A percentile compares a stretch with the other conserved stretches of the same genome.
These are phyloP conservation scores for Podarcis siculus DNA, from an alignment of 2,797 vertebrate genomes.

Conservation along the genomic window DNA sequence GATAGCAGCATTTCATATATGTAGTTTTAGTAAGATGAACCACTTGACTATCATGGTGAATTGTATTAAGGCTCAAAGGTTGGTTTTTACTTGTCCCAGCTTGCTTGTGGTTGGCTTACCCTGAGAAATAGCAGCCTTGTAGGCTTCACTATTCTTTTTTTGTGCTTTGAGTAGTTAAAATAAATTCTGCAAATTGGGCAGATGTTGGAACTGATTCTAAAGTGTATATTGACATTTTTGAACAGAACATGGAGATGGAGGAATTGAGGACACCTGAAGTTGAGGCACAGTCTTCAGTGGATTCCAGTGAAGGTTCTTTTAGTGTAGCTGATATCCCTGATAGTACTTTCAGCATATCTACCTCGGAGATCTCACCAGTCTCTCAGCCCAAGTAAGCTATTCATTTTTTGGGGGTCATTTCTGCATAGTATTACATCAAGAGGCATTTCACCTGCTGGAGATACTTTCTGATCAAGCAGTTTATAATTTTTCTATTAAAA, in stretches of 20 bases:
- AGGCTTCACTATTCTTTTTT: background rate
- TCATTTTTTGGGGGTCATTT: background rate
- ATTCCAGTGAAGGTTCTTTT: conserved; percentile 73
- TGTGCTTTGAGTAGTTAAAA: background rate
- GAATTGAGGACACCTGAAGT: conserved; percentile 73
- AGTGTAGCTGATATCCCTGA: conserved; percentile 73
- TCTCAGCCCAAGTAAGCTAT: conserved; percentile 84
- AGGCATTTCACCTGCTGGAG: no score
- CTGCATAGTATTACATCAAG: background rate
- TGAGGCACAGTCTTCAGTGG: conserved; percentile 68
- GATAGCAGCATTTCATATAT: background rate
- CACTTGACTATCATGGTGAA: background rate
- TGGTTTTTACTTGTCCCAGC: background rate
- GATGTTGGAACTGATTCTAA: background rate
- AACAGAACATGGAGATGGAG: conserved; percentile 81
- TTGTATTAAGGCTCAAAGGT: background rate
- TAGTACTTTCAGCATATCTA: conserved; percentile 89
- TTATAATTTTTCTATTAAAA: no score
- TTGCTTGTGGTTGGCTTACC: background rate
- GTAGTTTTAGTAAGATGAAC: background rate
- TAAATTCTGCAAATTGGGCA: background rate
- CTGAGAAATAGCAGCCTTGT: background rate
- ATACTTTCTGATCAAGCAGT: no score
- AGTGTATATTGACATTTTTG: conserved; percentile 21
- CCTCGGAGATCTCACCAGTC: conserved; percentile 86